A percentile compares a stretch with the other conserved stretches of the same genome.
Conservation (phyloP, 2,888 invertebrate genomes). For the Andrena haemorrhoa region DNA sequence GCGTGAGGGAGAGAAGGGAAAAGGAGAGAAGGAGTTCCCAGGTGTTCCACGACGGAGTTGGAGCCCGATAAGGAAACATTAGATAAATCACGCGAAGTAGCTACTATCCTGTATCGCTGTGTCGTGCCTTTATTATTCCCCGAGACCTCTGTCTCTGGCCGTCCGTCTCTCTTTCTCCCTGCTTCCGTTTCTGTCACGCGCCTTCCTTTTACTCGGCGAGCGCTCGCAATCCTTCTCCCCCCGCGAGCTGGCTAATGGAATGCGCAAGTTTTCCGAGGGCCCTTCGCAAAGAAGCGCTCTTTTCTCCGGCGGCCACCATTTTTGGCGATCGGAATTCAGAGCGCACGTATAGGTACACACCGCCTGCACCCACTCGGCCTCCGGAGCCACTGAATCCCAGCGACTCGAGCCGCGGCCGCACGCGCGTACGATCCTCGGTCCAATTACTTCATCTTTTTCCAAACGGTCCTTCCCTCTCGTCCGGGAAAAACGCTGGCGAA, state of each 20-base stretch:
- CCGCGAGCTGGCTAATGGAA: slow-evolving; percentile 53
- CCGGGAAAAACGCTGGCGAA: background rate
- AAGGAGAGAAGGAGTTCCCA: slow-evolving; percentile 68
- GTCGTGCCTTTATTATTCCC: slow-evolving; percentile 74
- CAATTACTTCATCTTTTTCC: background rate
- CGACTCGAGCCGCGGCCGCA: background rate
- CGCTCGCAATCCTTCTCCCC: slow-evolving; percentile 54
- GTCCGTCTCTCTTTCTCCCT: slow-evolving; percentile 39
- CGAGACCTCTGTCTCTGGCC: slow-evolving; percentile 50
- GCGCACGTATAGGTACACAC: slow-evolving; percentile 2
- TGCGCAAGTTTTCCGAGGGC: slow-evolving; percentile 58
- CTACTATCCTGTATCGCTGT: slow-evolving; percentile 50
- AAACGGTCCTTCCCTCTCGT: background rate
- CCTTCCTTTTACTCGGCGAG: slow-evolving; percentile 43
- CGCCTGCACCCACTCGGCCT: background rate
- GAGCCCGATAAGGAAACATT: slow-evolving; percentile 80
- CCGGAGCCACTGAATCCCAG: background rate
- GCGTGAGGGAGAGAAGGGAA: background rate
- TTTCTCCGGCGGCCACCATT: slow-evolving; percentile 52
- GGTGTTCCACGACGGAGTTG: slow-evolving; percentile 73
- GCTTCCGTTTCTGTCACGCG: slow-evolving; percentile 54
- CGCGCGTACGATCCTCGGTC: background rate
- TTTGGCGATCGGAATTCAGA: slow-evolving; percentile 62
- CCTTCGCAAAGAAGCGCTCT: slow-evolving; percentile 38
- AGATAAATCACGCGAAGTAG: slow-evolving; percentile 79